A percentile compares a stretch with the other conserved stretches of the same genome.
Conservation (phyloP, 2,888 invertebrate genomes). For the Lissocephala sabroskyi region DNA sequence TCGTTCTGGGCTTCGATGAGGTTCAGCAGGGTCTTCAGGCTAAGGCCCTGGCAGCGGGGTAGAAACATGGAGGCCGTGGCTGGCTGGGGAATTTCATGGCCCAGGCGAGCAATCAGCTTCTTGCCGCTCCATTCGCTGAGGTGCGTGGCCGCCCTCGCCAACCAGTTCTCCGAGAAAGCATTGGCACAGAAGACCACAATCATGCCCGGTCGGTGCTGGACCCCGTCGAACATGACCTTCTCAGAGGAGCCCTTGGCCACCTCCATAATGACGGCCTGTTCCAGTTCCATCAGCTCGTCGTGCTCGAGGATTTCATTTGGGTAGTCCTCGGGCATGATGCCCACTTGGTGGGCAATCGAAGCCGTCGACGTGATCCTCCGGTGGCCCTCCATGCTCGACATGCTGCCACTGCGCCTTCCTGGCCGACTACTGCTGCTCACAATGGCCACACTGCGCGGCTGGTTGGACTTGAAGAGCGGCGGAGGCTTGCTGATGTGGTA, state of each 20-base stretch:
- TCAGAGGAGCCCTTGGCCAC: constrained; percentile 4
- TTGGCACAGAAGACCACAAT: not conserved
- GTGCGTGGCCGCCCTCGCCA: not conserved
- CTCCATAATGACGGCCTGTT: constrained; percentile 2
- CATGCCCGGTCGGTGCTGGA: constrained; percentile 4
- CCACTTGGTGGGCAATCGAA: not conserved
- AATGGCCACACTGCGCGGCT: not conserved
- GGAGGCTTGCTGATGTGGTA: too few species aligned
- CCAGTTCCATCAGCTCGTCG: not conserved
- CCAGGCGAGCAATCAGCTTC: not conserved
- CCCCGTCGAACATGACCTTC: constrained; percentile 2
- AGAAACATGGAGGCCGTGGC: not conserved
- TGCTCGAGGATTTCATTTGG: not conserved
- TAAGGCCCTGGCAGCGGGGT: not conserved
- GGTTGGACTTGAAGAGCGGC: not conserved
- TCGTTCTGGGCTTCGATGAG: constrained; percentile 4
- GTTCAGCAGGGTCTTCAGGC: not conserved
- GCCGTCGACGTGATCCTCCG: not conserved
- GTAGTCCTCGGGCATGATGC: not conserved
- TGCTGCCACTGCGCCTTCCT: not conserved
- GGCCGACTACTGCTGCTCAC: not conserved
- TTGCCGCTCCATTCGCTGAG: not conserved
- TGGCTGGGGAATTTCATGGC: not conserved
- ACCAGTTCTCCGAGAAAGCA: not conserved
- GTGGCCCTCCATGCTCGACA: not conserved